Percentiles rank a stretch among this genome's conserved stretches.
phyloP scores from a whole-genome alignment of 2,797 vertebrate species.

The Echiichthys vipera region DNA sequence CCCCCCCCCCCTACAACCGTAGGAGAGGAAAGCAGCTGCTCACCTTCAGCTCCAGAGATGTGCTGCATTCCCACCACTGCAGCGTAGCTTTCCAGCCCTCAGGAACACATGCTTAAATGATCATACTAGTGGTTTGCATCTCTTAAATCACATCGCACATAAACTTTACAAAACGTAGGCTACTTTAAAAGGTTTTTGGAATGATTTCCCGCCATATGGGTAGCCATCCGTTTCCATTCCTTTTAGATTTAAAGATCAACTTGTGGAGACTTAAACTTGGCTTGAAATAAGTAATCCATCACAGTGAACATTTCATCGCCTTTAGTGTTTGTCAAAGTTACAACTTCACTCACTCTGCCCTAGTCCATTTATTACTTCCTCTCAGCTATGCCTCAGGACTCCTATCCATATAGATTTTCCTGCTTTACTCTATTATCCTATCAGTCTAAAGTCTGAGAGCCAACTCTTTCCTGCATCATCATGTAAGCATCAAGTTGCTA shows the following conservation, averaged over 20 bases:
- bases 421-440: conserved; percentile 36
- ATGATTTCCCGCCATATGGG: neutral
- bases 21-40: conserved; percentile 33
- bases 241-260: conserved; percentile 32
- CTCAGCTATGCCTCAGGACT: conserved; percentile 50
- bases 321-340: conserved; percentile 60
- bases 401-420: conserved; percentile 34
- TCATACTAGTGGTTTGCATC: neutral
- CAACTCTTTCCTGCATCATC: conserved; percentile 18
- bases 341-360: conserved; percentile 41
- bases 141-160: too few species aligned
- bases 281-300: conserved; percentile 53
- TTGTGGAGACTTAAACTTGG: conserved; percentile 21
- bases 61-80: conserved; percentile 4
- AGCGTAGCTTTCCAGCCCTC: neutral
- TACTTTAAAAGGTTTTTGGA: neutral
- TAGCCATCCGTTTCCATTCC: conserved; percentile 11
- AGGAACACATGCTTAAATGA: conserved; percentile 6
- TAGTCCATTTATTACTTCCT: conserved; percentile 48
- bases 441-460: conserved; percentile 36
- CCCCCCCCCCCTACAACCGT: neutral
- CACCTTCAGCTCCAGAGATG: conserved; percentile 22
- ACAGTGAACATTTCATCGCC: conserved; percentile 45
- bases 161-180: neutral
- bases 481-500: conserved; percentile 5